These are phyloP conservation scores for Patella caerulea DNA, from an alignment of 2,888 invertebrate species.

Conservation along the genomic window DNA sequence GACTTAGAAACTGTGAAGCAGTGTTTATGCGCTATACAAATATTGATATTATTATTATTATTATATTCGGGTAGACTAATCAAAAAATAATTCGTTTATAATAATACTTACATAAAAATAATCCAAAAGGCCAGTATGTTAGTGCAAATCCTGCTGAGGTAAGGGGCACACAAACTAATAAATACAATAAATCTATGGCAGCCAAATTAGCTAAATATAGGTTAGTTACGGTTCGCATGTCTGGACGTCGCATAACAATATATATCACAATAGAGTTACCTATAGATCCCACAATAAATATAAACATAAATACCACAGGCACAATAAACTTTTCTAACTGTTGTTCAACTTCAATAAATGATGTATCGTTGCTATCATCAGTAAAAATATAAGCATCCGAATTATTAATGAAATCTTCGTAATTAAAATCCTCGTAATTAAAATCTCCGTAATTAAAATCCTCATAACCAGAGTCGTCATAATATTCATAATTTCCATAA, in stretches of 20 bases:
- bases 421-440: too few species aligned
- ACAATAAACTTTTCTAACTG: constrained; percentile 4
- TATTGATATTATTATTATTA: too few species aligned
- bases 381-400: constrained; percentile 16
- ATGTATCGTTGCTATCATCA: constrained; percentile 6
- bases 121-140: constrained; percentile 87
- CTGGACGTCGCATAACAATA: constrained; percentile 28
- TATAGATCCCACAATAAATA: constrained; percentile 11
- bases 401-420: not conserved
- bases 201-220: constrained; percentile 43
- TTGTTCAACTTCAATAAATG: not conserved
- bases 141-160: constrained; percentile 89
- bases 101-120: constrained; percentile 83
- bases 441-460: too few species aligned
- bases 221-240: constrained; percentile 42
- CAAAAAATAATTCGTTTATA: too few species aligned
- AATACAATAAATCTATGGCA: constrained; percentile 85
- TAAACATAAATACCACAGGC: constrained; percentile 13
- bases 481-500: too few species aligned
- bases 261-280: constrained; percentile 34
- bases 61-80: too few species aligned
- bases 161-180: constrained; percentile 90
- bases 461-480: too few species aligned
- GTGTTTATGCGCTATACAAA: too few species aligned
- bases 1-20: too few species aligned